Conservation (phyloP, 2,113 vertebrate species). For the Sinocyclocheilus maitianheensis region DNA sequence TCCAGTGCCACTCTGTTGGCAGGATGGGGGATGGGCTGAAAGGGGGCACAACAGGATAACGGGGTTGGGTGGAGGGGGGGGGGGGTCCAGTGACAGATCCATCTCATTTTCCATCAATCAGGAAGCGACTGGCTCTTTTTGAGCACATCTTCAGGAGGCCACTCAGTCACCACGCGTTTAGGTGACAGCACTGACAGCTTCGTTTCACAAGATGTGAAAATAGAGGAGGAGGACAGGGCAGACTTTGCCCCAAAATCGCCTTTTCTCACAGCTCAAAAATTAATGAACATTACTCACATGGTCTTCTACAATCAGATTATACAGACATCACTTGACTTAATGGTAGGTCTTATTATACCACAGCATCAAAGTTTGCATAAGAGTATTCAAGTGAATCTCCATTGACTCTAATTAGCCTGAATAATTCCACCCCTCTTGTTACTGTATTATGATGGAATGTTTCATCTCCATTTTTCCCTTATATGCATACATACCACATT, state of each 20-base stretch:
- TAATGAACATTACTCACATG: constrained; percentile 22
- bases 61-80: constrained; percentile 8
- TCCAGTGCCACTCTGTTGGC: constrained; percentile 39
- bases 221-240: constrained; percentile 44
- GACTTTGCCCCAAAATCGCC: constrained; percentile 33
- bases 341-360: background rate
- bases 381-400: background rate
- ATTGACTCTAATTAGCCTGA: background rate
- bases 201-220: constrained; percentile 66
- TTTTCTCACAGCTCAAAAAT: constrained; percentile 40
- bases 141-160: constrained; percentile 71
- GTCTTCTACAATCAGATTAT: constrained; percentile 10
- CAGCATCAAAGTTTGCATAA: background rate
- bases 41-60: constrained; percentile 4
- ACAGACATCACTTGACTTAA: background rate
- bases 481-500: background rate
- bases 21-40: constrained; percentile 24
- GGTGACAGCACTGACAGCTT: constrained; percentile 66
- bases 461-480: background rate
- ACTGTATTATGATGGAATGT: background rate
- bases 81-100: constrained; percentile 65
- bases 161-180: constrained; percentile 74
- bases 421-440: background rate
- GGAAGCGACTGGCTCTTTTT: constrained; percentile 65
- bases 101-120: constrained; percentile 78